These are phyloP conservation scores for Aleadryas rufinucha DNA, from an alignment of 2,113 vertebrate species.

Conservation along the genomic window DNA sequence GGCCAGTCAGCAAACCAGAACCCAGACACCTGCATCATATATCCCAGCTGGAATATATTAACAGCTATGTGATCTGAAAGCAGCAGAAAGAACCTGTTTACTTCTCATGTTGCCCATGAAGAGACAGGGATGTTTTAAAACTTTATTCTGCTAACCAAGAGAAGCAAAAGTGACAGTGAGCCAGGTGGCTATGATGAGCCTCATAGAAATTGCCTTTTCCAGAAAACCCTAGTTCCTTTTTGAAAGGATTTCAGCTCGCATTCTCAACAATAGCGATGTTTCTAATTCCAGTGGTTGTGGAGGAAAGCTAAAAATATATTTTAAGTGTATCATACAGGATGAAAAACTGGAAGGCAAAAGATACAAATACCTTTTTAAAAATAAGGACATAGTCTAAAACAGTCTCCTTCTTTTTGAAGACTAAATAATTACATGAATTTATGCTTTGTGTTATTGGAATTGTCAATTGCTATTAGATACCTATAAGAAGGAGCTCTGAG, in stretches of 20 bases:
- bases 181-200: neutral
- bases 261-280: neutral
- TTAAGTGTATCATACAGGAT: neutral
- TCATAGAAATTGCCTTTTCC: neutral
- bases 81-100: neutral
- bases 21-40: rapidly evolving
- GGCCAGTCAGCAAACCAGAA: neutral
- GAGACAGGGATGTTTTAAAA: neutral
- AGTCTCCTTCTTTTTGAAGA: neutral
- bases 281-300: neutral
- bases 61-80: neutral
- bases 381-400: neutral
- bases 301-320: neutral
- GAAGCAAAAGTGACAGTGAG: neutral
- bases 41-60: neutral
- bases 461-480: neutral
- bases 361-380: neutral
- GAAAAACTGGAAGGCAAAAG: neutral
- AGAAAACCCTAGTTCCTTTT: neutral
- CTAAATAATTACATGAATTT: neutral
- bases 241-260: neutral
- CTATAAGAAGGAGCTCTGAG: neutral
- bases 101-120: neutral
- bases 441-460: neutral
- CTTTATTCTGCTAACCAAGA: neutral